Evolutionary conservation across 2,113 vertebrate species (phyloP).

Genomic region (Speoplatyrhinus poulsoni): DNA sequence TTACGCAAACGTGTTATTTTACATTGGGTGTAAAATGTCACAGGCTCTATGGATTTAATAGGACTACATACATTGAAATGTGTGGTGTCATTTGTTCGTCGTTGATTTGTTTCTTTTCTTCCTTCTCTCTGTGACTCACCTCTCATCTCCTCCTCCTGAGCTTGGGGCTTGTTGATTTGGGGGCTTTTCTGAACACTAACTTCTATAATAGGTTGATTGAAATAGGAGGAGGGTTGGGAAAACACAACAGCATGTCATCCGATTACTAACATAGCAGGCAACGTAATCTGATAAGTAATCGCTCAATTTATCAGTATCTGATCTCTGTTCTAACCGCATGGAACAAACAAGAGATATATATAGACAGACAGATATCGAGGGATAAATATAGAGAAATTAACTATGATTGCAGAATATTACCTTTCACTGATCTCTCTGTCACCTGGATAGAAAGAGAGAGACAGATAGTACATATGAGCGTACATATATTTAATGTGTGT

Average conservation of each 20-base stretch:
- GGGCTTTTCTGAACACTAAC: slow-evolving; percentile 49
- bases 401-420: slow-evolving; percentile 36
- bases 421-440: slow-evolving; percentile 41
- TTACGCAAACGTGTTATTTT: not conserved
- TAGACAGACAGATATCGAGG: not conserved
- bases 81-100: too few relatives aligned
- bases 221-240: not conserved
- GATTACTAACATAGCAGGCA: not conserved
- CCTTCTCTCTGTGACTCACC: slow-evolving; percentile 69
- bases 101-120: not conserved
- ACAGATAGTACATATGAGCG: not conserved
- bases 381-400: not conserved
- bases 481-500: not conserved
- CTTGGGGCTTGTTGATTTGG: slow-evolving; percentile 22
- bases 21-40: too few relatives aligned
- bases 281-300: too few relatives aligned
- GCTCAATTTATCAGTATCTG: too few relatives aligned
- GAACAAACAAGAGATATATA: not conserved
- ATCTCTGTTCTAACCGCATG: too few relatives aligned
- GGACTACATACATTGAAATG: too few relatives aligned
- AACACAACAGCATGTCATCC: not conserved
- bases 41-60: not conserved
- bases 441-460: slow-evolving; percentile 53
- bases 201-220: slow-evolving; percentile 39
- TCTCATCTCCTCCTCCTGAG: slow-evolving; percentile 47